A percentile compares a stretch with the other conserved stretches of the same genome.
These are phyloP conservation scores for Echeneis naucrates DNA, from an alignment of 2,797 vertebrate species.

Conservation along the genomic window DNA sequence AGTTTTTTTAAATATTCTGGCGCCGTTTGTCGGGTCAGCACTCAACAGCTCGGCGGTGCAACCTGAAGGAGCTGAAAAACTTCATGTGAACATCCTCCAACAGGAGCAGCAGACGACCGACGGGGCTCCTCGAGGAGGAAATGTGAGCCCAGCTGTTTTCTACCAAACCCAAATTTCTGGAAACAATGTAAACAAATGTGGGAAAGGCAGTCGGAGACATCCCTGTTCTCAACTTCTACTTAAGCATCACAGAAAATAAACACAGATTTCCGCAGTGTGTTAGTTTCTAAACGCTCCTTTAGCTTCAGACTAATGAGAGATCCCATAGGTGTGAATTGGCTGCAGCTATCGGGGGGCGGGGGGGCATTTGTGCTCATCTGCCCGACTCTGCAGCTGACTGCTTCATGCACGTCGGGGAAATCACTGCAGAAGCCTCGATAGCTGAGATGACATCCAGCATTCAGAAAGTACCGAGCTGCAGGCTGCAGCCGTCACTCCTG, in stretches of 20 bases:
- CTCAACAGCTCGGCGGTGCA: not conserved
- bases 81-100: not conserved
- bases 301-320: conserved; percentile 1
- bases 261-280: no score
- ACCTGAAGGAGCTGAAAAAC: not conserved
- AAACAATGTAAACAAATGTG: not conserved
- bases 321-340: not conserved
- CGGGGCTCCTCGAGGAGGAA: not conserved
- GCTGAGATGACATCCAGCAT: conserved; percentile 16
- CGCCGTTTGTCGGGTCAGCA: not conserved
- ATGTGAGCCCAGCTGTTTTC: not conserved
- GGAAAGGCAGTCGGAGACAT: not conserved
- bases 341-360: not conserved
- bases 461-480: conserved; percentile 12
- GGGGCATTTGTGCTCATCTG: conserved; percentile 18
- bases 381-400: conserved; percentile 5
- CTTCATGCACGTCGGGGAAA: not conserved
- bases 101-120: not conserved
- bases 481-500: conserved; percentile 23
- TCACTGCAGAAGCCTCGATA: conserved; percentile 24
- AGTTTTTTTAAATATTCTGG: no score
- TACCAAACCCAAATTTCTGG: not conserved
- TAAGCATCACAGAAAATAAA: no score
- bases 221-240: not conserved
- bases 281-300: not conserved